Evolutionary conservation across 2,797 vertebrate species (phyloP), one percentile per base, ranked within the genome.

Genomic region (Pangasius djambal): DNA sequence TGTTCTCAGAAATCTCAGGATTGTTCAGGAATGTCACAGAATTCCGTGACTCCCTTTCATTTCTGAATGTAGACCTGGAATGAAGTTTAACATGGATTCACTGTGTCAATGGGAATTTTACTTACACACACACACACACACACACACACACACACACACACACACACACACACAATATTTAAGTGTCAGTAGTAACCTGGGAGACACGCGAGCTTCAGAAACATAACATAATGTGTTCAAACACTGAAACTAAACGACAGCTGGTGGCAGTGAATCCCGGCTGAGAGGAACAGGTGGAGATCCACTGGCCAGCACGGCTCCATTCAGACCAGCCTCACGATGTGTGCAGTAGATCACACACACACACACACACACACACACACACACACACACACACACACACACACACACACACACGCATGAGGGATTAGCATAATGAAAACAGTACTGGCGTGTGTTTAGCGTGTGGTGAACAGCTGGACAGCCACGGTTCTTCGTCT

Each of bases 201-300:
- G 83, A 84, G 44, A 84, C 61, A 84, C 9, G n/a, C 20, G 4
- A 65, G 70, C 72, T 67, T 34, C 55, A 85, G 57, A 89, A 79
- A 86, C 48, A 69, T 69, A 69, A 85, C 31, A 37, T 88, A 65
- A 78, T 40, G 25, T 59, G 65, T 40, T 89, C 20, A 40, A 69
- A 57, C 25, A 85, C 34, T 88, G 44, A 89, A 67, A 83, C 28
- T 57, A 44, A 6, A 94, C 98, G 98, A 31, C 98, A 99, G 94
- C 96, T 97, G 96, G 97, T 96, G 20, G 98, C 98, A 0, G 96
- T 97, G 93, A 97, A 98, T 34, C 98, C 98, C 0, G 97, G 97
- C 69, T 96, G 95, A 92, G 98, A 99, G 22, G 97, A 97, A 91
- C 90, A 91, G 90, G 87, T 91, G 90, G 44, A 78, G 88, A 70